Conservation (phyloP, 2,888 invertebrate species). For the Platynereis dumerilii region DNA sequence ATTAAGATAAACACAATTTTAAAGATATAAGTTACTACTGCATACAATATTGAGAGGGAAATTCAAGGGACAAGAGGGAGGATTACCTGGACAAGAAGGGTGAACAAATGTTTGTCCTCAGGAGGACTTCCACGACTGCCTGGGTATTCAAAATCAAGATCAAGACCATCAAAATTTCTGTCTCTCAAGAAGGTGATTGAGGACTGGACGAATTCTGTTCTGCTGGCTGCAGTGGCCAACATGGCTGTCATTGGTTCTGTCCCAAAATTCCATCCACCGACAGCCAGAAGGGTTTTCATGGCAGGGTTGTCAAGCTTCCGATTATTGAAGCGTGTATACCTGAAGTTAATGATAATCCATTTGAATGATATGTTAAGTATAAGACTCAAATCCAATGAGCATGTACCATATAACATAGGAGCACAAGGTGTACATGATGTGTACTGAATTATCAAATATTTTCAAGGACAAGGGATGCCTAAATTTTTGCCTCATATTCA, state of each 20-base stretch:
- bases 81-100: slow-evolving; percentile 23
- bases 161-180: slow-evolving; percentile 44
- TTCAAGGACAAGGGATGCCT: too few species aligned
- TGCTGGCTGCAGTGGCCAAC: slow-evolving; percentile 34
- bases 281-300: slow-evolving; percentile 28
- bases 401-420: too few species aligned
- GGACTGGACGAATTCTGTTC: slow-evolving; percentile 40
- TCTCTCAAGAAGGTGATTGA: slow-evolving; percentile 41
- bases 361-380: too few species aligned
- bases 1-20: background rate
- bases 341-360: background rate
- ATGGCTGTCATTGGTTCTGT: slow-evolving; percentile 41
- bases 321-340: background rate
- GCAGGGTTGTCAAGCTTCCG: background rate
- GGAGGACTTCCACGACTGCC: slow-evolving; percentile 43
- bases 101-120: slow-evolving; percentile 46
- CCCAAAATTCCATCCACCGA: slow-evolving; percentile 42
- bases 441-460: too few species aligned
- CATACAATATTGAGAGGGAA: background rate
- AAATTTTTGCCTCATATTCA: too few species aligned
- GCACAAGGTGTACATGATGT: too few species aligned
- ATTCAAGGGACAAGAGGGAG: background rate
- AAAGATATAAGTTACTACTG: background rate
- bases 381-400: too few species aligned
- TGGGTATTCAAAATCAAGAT: slow-evolving; percentile 52